Base-by-base conservation (phyloP, 2,113 vertebrate genomes). In the Caranx melampygus region DNA sequence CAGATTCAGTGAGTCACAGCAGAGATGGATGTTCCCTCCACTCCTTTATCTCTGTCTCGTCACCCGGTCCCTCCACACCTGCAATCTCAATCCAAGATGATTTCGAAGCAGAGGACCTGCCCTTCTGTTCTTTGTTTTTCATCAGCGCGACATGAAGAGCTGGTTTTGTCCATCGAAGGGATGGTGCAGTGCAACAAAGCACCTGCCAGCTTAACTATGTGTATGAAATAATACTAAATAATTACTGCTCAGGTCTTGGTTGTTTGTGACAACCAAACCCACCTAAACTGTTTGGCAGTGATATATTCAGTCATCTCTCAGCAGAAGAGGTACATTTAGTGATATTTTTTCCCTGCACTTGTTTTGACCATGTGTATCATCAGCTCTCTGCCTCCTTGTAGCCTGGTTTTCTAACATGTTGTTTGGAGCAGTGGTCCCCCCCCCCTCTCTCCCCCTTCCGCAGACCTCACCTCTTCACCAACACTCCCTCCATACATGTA, bases 401-500 rank as follows among this genome's bases (percentile, higher is more conserved):
- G 62, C 20, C 40, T 77, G 70, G 20, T 64, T 83, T 82, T 75
- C 45, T 58, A 65, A 74, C 14, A 86, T 67, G 52, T 85, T 69
- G 37, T 69, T 84, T 80, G 55, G n/a, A 72, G 21, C 78, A 37
- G 60, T 60, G 2, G 2, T 40, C 58, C 67, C 31, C 20, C 72
- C 65, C 75, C 66, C 61, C 65, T 76, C n/a, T 40, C 70, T 67
- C n/a, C 58, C 20, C 57, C 52, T 71, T 52, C 40, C 59, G 58
- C 31, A 15, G 64, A 49, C 64, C 72, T 83, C 79, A 49, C 64
- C 72, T 83, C 79, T 67, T 70, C 72, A 26, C 76, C 33, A 14
- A 83, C 82, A 78, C 88, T 91, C 86, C 84, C 77, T 82, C 45
- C 62, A 14, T 79, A 55, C 84, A 62, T 81, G 88, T 84, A 81